Evolutionary conservation across 1,140 invertebrate genomes (phyloP), one percentile per base, ranked within the genome.

Genomic region (Stegodyphus dumicola): DNA sequence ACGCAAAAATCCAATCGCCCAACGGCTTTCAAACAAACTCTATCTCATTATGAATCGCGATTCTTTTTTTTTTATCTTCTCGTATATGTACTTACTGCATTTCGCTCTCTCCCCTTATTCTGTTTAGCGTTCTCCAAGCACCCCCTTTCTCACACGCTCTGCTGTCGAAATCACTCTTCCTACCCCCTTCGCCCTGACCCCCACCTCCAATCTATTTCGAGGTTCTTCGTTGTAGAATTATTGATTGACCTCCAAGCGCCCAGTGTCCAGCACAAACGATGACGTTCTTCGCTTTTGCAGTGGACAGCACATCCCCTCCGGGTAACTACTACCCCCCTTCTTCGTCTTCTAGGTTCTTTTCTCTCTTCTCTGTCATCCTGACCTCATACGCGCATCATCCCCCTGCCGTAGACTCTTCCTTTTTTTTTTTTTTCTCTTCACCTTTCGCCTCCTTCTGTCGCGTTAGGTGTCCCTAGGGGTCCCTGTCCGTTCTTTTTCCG

Each of bases 171-270:
- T 33, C 33, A 33, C 33, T 33, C 33, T 33, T 33, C 33, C 33
- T 33, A 33, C 33, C 33, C 33, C 33, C 33, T 33, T 33, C 33
- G 33, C 33, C 33, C 33, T 33, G 33, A 33, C 33, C 7, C 65
- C 48, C 64, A 51, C 70, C 52, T 6, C 73, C 81, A 85, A 76
- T 85, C 81, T 77, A 77, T 85, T 76, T 85, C 51, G 64, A 77
- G 81, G 81, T 74, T 75, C 80, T 83, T 75, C 80, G 80, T 69
- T 74, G 81, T 85, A 77, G 73, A 85, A 85, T 85, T 85, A 85
- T 85, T 85, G 81, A 85, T 85, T 85, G 81, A 85, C 81, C 81
- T 77, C 81, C 53, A 70, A 77, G 74, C 73, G 81, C 74, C 73
- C 81, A 85, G 65, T 85, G 81, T 85, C 81, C 81, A 74, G 81